Base-by-base conservation (phyloP, 2,113 vertebrate species). In the Oncorhynchus masou region DNA sequence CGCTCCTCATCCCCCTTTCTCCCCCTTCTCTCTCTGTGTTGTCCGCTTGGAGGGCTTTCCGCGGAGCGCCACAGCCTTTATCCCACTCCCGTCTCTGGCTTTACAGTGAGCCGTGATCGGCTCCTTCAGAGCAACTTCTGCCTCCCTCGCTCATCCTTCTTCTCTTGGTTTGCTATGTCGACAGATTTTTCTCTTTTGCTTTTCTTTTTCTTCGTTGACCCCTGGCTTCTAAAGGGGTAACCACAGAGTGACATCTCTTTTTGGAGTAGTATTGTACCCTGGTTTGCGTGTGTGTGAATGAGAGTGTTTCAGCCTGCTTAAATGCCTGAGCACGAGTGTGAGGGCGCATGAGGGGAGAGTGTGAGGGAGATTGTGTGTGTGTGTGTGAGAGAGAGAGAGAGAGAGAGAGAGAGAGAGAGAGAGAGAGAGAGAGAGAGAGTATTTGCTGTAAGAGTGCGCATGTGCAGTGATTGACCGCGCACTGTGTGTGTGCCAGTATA, bases 121-220 rank as follows among this genome's bases (percentile, higher is more conserved):
- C 73, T 82, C 77, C 4, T 81, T 76, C 81, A 54, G 77, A 57
- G 74, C 78, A 79, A 81, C 87, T 84, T 77, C 68, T 73, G 78
- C 79, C 67, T 75, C 76, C 39, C 70, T 82, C 65, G 75, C 76
- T 85, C 73, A 45, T 45, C 39, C 9, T 45, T 45, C 19, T 15
- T 45, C 34, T 51, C 20, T 4, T 81, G 34, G 51, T n/a, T 59
- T 71, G 0, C 87, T 88, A 45, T 51, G 2, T 76, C 90, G 82
- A 87, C 82, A 85, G 51, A 76, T 76, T 81, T 81, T 90, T 90
- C 77, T 90, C 87, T 68, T 79, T 88, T 82, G 6, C 78, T 51
- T 80, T 39, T 39, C 51, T 64, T 34, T 59, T 77, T 68, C 45
- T 88, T 75, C 74, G 88, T 84, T 82, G 75, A 74, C 45, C 77